phyloP scores from a whole-genome alignment of 2,888 invertebrate genomes.

The Barypeithes pellucidus region DNA sequence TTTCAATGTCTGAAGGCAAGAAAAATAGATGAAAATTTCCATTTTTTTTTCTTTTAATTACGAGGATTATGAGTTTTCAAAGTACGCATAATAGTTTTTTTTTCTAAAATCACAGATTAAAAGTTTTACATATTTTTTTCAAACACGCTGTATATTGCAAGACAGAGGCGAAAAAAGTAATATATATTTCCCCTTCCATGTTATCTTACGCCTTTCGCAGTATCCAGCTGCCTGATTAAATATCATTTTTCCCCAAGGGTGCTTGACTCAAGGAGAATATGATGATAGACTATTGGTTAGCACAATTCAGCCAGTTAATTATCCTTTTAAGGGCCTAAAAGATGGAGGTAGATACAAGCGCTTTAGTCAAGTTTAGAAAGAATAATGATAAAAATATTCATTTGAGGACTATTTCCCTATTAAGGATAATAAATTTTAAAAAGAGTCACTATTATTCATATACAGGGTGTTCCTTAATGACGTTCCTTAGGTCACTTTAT shows the following conservation, averaged over 20 bases:
- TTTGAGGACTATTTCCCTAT: neutral
- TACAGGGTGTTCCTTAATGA: too few relatives aligned
- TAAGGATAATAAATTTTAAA: neutral
- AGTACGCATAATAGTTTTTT: too few relatives aligned
- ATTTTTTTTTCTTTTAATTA: too few relatives aligned
- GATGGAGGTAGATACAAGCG: slow-evolving; percentile 17
- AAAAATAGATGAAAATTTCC: too few relatives aligned
- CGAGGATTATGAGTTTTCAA: too few relatives aligned
- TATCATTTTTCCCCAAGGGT: slow-evolving; percentile 17
- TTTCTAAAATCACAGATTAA: too few relatives aligned
- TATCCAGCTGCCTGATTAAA: slow-evolving; percentile 1
- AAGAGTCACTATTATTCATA: too few relatives aligned
- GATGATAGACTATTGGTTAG: slow-evolving; percentile 37
- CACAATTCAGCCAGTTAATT: slow-evolving; percentile 38
- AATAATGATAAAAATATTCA: neutral
- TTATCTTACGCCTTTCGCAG: neutral
- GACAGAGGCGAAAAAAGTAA: neutral
- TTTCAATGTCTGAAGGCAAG: too few relatives aligned
- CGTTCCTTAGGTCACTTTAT: too few relatives aligned
- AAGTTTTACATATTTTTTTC: too few relatives aligned
- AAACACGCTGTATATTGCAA: too few relatives aligned
- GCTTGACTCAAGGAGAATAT: slow-evolving; percentile 2
- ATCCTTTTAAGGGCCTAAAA: slow-evolving; percentile 36
- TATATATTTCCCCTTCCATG: slow-evolving; percentile 2
- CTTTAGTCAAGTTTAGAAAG: neutral